Conservation (phyloP, 2,797 vertebrate genomes). For the Sebastes reedi region DNA sequence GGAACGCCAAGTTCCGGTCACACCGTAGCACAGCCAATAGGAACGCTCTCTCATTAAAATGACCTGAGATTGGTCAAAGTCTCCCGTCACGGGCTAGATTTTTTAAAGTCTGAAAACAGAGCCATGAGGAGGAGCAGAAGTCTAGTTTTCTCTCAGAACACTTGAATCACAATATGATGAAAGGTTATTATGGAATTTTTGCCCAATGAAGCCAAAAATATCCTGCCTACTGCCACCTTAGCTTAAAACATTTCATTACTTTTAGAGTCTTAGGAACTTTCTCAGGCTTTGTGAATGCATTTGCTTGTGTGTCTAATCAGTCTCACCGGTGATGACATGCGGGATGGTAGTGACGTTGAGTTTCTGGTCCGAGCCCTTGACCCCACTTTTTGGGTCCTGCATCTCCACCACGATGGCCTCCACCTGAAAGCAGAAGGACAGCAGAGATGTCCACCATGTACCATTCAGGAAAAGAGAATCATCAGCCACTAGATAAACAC, state of each 20-base stretch:
- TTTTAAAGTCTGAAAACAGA: no score
- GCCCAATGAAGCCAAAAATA: no score
- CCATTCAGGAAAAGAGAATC: not conserved
- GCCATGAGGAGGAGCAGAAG: no score
- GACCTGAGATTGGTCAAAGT: no score
- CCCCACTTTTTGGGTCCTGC: constrained; percentile 87
- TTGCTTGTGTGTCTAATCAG: not conserved
- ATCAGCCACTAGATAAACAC: not conserved
- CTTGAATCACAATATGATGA: no score
- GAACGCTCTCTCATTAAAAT: no score
- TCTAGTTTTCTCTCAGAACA: no score
- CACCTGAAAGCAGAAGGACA: constrained; percentile 76
- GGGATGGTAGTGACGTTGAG: constrained; percentile 87
- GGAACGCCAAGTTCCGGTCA: no score
- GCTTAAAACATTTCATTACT: not conserved
- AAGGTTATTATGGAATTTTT: no score
- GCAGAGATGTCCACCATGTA: not conserved
- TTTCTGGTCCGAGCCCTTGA: constrained; percentile 88
- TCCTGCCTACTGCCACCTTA: no score
- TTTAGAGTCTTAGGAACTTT: not conserved
- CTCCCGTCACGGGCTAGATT: no score
- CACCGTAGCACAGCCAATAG: no score
- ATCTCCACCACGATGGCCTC: constrained; percentile 90
- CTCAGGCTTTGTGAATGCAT: not conserved
- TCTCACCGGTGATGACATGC: constrained; percentile 89